Percentiles rank a stretch among this genome's conserved stretches.
These are phyloP conservation scores for Drosophila anomalipes DNA, from an alignment of 2,888 invertebrate genomes.

Conservation along the genomic window DNA sequence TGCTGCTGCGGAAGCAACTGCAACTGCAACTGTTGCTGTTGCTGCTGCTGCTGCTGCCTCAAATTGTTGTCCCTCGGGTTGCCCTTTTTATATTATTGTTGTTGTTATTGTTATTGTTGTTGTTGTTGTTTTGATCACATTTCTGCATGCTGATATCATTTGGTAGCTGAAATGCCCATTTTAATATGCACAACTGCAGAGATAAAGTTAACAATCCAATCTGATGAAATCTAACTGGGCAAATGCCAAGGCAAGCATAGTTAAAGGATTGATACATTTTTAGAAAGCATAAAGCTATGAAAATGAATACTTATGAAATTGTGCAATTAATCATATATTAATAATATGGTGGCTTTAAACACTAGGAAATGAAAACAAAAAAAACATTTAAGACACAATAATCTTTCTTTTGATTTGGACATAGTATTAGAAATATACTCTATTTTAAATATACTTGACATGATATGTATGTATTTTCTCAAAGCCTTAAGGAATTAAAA, in stretches of 20 bases:
- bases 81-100: constrained; percentile 30
- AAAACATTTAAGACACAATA: no score
- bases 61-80: constrained; percentile 34
- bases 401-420: neutral
- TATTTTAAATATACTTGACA: neutral
- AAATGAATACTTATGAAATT: neutral
- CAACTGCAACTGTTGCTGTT: constrained; percentile 41
- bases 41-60: constrained; percentile 20
- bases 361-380: neutral
- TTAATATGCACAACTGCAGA: constrained; percentile 26
- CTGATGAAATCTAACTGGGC: neutral
- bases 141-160: constrained; percentile 46
- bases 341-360: neutral
- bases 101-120: constrained; percentile 26
- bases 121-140: constrained; percentile 40
- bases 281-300: neutral
- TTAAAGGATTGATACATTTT: neutral
- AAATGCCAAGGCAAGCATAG: neutral
- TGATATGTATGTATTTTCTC: neutral
- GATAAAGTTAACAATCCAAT: constrained; percentile 7
- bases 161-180: constrained; percentile 37
- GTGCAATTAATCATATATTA: neutral
- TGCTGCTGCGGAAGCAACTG: constrained; percentile 66
- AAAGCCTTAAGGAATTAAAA: neutral
- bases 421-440: neutral